phyloP scores from a whole-genome alignment of 2,888 invertebrate species.

The Arctia plantaginis region DNA sequence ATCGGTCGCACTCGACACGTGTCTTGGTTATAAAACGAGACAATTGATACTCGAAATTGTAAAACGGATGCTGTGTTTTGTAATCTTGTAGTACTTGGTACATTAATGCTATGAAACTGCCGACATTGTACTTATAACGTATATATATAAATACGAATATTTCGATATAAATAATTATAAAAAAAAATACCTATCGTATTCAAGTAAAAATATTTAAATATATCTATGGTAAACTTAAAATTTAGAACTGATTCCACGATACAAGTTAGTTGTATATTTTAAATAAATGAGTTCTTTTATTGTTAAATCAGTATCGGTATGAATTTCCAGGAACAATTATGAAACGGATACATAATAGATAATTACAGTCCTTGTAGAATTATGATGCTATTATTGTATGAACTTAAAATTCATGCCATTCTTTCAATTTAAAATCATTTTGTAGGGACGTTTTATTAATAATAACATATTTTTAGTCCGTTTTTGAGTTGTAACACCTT shows the following conservation, averaged over 20 bases:
- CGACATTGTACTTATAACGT: conserved; percentile 35
- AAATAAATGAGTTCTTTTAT: background rate
- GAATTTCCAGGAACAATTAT: background rate
- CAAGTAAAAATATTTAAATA: background rate
- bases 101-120: conserved; percentile 26
- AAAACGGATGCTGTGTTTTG: background rate
- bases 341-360: background rate
- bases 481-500: background rate
- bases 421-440: background rate
- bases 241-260: background rate
- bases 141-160: conserved; percentile 7
- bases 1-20: background rate
- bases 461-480: background rate
- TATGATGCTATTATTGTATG: background rate
- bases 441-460: background rate
- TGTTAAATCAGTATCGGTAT: background rate
- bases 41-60: background rate
- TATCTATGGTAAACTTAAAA: conserved; percentile 3
- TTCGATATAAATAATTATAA: conserved; percentile 1
- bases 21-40: background rate
- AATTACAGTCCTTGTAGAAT: background rate
- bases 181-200: background rate
- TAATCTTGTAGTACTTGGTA: background rate
- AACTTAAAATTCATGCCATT: background rate
- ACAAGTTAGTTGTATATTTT: background rate